Evolutionary conservation across 2,113 vertebrate species (phyloP), one percentile per base, ranked within the genome.

Genomic region (Malurus cyaneus): DNA sequence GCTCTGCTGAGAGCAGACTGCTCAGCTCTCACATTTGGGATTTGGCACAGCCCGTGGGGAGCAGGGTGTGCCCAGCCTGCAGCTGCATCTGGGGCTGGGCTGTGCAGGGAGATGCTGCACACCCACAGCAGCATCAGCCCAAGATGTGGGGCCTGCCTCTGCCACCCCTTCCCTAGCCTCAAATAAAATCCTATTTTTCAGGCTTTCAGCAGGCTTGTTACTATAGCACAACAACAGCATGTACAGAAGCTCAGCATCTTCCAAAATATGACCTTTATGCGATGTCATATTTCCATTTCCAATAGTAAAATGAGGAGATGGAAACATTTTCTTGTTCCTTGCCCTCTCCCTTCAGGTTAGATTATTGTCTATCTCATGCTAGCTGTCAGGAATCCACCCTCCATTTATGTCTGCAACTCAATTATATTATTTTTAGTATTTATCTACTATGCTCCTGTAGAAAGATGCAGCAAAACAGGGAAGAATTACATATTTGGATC

Each of bases 11-110:
- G 80, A 88, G n/a, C 67, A 88, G 76, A 32, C 62, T 54, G 91
- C 72, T 86, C 47, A 49, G 47, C 47, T 49, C 47, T 49, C 32
- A 87, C 87, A 81, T 91, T 96, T 60, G 23, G 39, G 39, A 64
- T 83, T 78, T 94, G 96, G 94, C 92, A 81, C 5, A 29, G 8
- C 6, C 56, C 1, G 0, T 21, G 8, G 8, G 84, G 77, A 95
- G 89, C 47, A 4, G 81, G 96, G 93, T 87, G 92, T 92, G 89
- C 92, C 87, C 60, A 1, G 56, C 52, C 79, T 56, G 39, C 96
- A 94, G 93, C 94, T 91, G 87, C 91, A 41, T 21, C 76, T 66
- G 85, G 84, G 64, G 59, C 46, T 0, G 4, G 67, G 56, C 15
- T 24, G 69, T 62, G 49, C 73, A 2, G 61, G 57, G 92, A 74